Evolutionary conservation across 2,113 vertebrate species (phyloP).

Genomic region (Pyxicephalus adspersus): DNA sequence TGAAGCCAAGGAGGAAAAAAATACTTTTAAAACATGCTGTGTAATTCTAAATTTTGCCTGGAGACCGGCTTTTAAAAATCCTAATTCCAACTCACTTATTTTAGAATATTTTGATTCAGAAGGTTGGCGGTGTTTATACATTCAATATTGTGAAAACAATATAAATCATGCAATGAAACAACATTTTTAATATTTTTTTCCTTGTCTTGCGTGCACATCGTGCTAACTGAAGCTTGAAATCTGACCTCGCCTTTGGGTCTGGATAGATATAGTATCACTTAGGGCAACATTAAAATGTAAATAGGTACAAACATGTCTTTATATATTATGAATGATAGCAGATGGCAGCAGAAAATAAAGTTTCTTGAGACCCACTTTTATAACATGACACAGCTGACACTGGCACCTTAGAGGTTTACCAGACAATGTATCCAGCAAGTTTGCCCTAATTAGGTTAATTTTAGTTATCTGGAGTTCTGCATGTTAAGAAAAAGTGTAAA

Average conservation of each 20-base stretch:
- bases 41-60: too few relatives aligned
- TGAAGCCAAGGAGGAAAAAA: too few relatives aligned
- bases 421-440: background rate
- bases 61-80: too few relatives aligned
- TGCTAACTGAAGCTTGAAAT: background rate
- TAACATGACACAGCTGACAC: slow-evolving; percentile 14
- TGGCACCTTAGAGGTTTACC: slow-evolving; percentile 7
- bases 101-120: too few relatives aligned
- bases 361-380: background rate
- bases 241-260: slow-evolving; percentile 28
- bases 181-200: background rate
- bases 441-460: background rate
- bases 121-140: too few relatives aligned
- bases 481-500: too few relatives aligned
- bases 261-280: slow-evolving; percentile 46
- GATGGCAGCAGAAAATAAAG: slow-evolving; percentile 36
- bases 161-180: too few relatives aligned
- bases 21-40: too few relatives aligned
- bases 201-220: background rate
- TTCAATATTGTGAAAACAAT: too few relatives aligned
- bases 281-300: slow-evolving; percentile 53
- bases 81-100: too few relatives aligned
- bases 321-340: slow-evolving; percentile 48
- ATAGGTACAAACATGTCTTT: slow-evolving; percentile 43
- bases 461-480: background rate